These are phyloP conservation scores for Callyntrura sp. DNA, from an alignment of 2,888 invertebrate genomes.

Conservation along the genomic window DNA sequence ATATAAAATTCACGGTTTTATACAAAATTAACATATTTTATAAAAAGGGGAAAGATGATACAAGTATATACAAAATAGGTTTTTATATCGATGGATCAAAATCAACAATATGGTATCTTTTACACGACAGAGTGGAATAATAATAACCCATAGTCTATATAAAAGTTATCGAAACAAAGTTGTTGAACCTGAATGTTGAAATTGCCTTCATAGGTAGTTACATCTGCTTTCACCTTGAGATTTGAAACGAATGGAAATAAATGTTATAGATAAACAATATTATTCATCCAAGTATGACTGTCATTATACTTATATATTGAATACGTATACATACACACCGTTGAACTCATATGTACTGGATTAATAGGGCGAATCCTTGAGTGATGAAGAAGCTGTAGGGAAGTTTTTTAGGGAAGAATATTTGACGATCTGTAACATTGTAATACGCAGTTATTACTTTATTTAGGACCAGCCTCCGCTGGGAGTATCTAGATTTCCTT, in stretches of 20 bases:
- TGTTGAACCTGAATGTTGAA: background rate
- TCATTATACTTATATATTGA: too few species aligned
- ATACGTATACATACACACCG: too few species aligned
- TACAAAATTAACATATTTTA: too few species aligned
- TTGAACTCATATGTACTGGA: too few species aligned
- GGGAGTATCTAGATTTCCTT: too few species aligned
- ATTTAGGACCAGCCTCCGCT: too few species aligned
- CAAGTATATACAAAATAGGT: too few species aligned
- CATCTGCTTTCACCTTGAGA: conserved; percentile 36
- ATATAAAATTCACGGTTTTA: too few species aligned
- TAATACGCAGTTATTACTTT: conserved; percentile 29
- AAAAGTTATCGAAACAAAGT: conserved; percentile 42
- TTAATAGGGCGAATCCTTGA: too few species aligned
- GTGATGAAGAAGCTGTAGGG: too few species aligned
- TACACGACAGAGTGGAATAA: conserved; percentile 44
- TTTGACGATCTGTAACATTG: background rate
- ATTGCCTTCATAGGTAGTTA: conserved; percentile 15
- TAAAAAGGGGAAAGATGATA: too few species aligned
- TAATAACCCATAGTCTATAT: conserved; percentile 7
- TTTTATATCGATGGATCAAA: too few species aligned
- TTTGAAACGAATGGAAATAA: background rate
- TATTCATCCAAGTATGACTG: background rate
- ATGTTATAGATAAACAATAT: background rate
- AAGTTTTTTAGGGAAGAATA: background rate
- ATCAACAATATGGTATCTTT: background rate